Percentiles rank a stretch among this genome's conserved stretches.
phyloP scores from a whole-genome alignment of 64 coral and sea anemone species.

The Montipora capricornis region DNA sequence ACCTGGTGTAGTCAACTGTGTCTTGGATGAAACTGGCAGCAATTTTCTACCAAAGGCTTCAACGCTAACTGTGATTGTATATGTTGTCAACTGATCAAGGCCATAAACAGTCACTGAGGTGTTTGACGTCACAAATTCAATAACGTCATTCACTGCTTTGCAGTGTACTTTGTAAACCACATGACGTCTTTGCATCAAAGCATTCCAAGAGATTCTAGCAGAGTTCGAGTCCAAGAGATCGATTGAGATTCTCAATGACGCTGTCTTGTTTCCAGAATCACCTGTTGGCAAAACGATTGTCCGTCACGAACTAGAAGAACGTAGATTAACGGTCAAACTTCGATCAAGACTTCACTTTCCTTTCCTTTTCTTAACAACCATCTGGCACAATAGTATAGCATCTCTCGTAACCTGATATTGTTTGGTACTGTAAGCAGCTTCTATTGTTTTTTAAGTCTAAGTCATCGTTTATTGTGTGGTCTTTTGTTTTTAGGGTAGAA shows the following conservation, averaged over 20 bases:
- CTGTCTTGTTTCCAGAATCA: not conserved
- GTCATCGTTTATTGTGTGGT: too few relatives aligned
- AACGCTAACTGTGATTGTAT: slow-evolving; percentile 35
- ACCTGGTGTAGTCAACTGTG: not conserved
- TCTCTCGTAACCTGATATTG: too few relatives aligned
- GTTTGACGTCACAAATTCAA: not conserved
- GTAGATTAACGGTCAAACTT: too few relatives aligned
- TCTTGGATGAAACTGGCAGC: not conserved
- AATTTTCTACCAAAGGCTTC: not conserved
- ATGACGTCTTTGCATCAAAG: not conserved
- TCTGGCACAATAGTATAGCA: too few relatives aligned
- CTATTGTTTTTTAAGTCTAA: too few relatives aligned
- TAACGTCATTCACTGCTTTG: not conserved
- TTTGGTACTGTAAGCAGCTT: too few relatives aligned
- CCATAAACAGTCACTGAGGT: not conserved
- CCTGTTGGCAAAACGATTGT: not conserved
- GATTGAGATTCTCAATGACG: not conserved
- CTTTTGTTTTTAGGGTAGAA: too few relatives aligned
- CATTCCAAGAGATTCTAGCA: slow-evolving; percentile 11
- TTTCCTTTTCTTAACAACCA: too few relatives aligned
- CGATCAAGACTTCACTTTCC: too few relatives aligned
- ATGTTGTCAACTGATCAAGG: slow-evolving; percentile 53
- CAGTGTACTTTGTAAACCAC: not conserved
- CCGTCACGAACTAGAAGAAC: too few relatives aligned
- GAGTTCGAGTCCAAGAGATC: slow-evolving; percentile 4